phyloP scores from a whole-genome alignment of 1,140 invertebrate species.

The Drosophila auraria region DNA sequence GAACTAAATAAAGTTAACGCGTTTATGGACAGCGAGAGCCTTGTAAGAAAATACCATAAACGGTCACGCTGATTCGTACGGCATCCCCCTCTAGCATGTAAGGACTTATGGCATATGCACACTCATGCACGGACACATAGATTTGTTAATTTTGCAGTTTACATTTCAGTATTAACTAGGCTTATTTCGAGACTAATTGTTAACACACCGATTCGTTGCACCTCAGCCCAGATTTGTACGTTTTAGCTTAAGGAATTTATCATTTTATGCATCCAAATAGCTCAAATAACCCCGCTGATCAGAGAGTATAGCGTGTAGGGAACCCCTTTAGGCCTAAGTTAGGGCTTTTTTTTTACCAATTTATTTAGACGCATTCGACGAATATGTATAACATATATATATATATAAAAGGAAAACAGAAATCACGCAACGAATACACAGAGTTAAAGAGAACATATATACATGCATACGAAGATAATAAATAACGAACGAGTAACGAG shows the following conservation, averaged over 20 bases:
- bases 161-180: slow-evolving; percentile 50
- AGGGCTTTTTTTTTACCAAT: slow-evolving; percentile 30
- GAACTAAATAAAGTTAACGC: too few species aligned
- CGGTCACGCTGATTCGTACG: not conserved
- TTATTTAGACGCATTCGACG: slow-evolving; percentile 43
- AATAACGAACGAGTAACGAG: slow-evolving; percentile 1
- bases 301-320: too few species aligned
- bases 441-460: slow-evolving; percentile 36
- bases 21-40: too few species aligned
- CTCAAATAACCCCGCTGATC: too few species aligned
- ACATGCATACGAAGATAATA: slow-evolving; percentile 48
- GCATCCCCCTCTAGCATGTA: slow-evolving; percentile 20
- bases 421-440: slow-evolving; percentile 58
- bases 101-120: slow-evolving; percentile 4
- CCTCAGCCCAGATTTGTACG: slow-evolving; percentile 46
- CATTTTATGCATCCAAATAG: too few species aligned
- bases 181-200: slow-evolving; percentile 31
- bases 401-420: slow-evolving; percentile 38
- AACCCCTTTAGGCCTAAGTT: slow-evolving; percentile 10
- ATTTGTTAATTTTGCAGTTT: slow-evolving; percentile 41
- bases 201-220: slow-evolving; percentile 58
- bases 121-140: slow-evolving; percentile 31
- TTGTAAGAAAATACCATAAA: too few species aligned
- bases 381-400: slow-evolving; percentile 53
- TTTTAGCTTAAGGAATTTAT: slow-evolving; percentile 8